Conservation (phyloP, 2,113 vertebrate genomes). For the Amphiprion ocellaris region DNA sequence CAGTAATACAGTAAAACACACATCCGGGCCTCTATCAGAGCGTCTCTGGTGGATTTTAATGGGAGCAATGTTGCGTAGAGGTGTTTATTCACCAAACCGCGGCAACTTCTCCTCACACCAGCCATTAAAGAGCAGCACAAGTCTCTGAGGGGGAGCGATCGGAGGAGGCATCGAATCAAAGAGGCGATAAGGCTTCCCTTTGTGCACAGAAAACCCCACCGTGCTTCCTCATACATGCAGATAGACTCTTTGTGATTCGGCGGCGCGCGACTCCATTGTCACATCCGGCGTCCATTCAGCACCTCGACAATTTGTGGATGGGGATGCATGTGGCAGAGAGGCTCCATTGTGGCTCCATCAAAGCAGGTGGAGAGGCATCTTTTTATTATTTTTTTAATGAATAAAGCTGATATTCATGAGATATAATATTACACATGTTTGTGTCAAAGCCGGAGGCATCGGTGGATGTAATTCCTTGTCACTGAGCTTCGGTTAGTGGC, state of each 20-base stretch:
- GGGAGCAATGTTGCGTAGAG: slow-evolving; percentile 43
- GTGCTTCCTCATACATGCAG: slow-evolving; percentile 15
- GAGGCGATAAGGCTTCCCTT: slow-evolving; percentile 34
- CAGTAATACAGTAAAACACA: neutral
- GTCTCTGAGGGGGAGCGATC: slow-evolving; percentile 19
- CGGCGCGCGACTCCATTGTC: slow-evolving; percentile 28
- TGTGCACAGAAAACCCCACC: neutral
- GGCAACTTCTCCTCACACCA: slow-evolving; percentile 43
- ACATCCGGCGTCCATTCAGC: slow-evolving; percentile 15
- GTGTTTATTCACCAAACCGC: slow-evolving; percentile 50
- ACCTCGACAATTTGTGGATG: slow-evolving; percentile 23
- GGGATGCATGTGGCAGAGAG: slow-evolving; percentile 4
- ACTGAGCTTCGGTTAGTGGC: slow-evolving; percentile 8
- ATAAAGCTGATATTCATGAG: slow-evolving; percentile 24
- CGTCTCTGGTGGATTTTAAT: slow-evolving; percentile 38
- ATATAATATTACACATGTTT: slow-evolving; percentile 20
- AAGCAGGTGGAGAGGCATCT: slow-evolving; percentile 20
- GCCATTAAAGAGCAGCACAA: slow-evolving; percentile 47
- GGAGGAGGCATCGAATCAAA: slow-evolving; percentile 22
- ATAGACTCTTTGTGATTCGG: slow-evolving; percentile 7
- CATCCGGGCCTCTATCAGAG: slow-evolving; percentile 13
- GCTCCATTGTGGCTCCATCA: slow-evolving; percentile 45
- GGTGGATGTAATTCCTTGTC: slow-evolving; percentile 16
- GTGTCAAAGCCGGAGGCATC: slow-evolving; percentile 19
- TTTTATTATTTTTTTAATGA: slow-evolving; percentile 12